A percentile compares a stretch with the other conserved stretches of the same genome.
phyloP scores from a whole-genome alignment of 2,888 invertebrate species.

The Platypus cylindrus region DNA sequence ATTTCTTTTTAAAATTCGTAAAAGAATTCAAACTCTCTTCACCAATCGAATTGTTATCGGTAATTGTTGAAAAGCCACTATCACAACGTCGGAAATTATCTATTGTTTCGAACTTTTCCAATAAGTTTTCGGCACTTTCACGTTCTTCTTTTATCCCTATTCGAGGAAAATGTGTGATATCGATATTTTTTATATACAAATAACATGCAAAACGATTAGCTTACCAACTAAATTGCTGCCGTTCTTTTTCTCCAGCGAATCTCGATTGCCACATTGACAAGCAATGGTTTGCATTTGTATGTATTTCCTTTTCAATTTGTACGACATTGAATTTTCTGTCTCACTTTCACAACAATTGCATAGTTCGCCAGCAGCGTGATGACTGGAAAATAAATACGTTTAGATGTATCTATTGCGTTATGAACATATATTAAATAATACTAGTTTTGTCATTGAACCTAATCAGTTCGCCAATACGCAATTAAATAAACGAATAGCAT shows the following conservation, averaged over 20 bases:
- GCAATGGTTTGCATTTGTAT: slow-evolving; percentile 31
- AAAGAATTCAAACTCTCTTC: slow-evolving; percentile 26
- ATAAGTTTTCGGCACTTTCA: slow-evolving; percentile 35
- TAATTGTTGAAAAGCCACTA: slow-evolving; percentile 36
- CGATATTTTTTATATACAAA: neutral
- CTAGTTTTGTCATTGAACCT: too few species aligned
- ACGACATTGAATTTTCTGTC: slow-evolving; percentile 33
- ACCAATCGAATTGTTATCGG: slow-evolving; percentile 36
- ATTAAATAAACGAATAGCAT: too few species aligned
- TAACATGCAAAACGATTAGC: neutral
- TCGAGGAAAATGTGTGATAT: neutral
- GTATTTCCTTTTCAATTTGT: slow-evolving; percentile 34
- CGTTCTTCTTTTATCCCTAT: slow-evolving; percentile 36
- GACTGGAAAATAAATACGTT: slow-evolving; percentile 21
- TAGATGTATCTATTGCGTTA: neutral
- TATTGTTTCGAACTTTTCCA: slow-evolving; percentile 37
- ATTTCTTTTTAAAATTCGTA: slow-evolving; percentile 32
- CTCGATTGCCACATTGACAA: slow-evolving; percentile 20
- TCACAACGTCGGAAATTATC: slow-evolving; percentile 44
- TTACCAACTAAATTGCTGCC: slow-evolving; percentile 28
- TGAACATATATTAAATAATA: too few species aligned
- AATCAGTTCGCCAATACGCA: too few species aligned
- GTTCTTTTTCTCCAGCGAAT: slow-evolving; percentile 31
- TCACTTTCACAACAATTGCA: slow-evolving; percentile 38
- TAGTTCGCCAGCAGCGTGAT: slow-evolving; percentile 36